phyloP scores from a whole-genome alignment of 1,140 invertebrate genomes.

The Listronotus bonariensis region DNA sequence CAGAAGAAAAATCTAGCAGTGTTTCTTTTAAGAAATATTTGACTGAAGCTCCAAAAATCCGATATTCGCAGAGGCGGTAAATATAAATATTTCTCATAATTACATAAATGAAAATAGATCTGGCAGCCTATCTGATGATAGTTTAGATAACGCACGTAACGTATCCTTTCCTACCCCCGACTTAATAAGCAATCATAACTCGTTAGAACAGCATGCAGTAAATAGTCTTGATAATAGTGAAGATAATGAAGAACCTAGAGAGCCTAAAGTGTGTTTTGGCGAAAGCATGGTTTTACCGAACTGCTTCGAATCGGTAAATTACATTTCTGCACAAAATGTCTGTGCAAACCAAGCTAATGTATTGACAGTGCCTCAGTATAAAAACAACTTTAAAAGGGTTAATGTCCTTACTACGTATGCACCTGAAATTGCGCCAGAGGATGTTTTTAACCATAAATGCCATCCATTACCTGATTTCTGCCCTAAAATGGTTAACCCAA shows the following conservation, averaged over 20 bases:
- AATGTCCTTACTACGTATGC: conserved; percentile 16
- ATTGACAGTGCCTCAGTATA: conserved; percentile 16
- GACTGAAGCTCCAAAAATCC: conserved; percentile 38
- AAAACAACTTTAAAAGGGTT: conserved; percentile 8
- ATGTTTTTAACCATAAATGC: neutral
- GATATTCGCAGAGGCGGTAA: conserved; percentile 39
- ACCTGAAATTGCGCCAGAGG: conserved; percentile 1
- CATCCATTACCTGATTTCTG: conserved; percentile 15
- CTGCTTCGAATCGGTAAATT: conserved; percentile 7
- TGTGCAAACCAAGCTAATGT: conserved; percentile 11
- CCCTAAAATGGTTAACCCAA: conserved; percentile 1
- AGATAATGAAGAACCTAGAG: conserved; percentile 2
- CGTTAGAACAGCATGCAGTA: conserved; percentile 43
- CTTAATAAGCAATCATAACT: conserved; percentile 53
- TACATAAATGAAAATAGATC: conserved; percentile 47
- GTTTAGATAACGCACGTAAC: conserved; percentile 45
- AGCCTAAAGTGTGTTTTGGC: conserved; percentile 12
- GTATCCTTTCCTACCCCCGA: conserved; percentile 50
- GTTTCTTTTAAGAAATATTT: conserved; percentile 52
- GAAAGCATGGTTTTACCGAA: conserved; percentile 3
- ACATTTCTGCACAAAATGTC: conserved; percentile 12
- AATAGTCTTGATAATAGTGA: neutral
- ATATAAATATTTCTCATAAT: conserved; percentile 61
- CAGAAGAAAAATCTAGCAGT: conserved; percentile 34
- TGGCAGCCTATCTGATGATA: conserved; percentile 57